Percentiles rank a stretch among this genome's conserved stretches.
Evolutionary conservation across 2,888 invertebrate species (phyloP).

Genomic region (Arctia plantaginis): DNA sequence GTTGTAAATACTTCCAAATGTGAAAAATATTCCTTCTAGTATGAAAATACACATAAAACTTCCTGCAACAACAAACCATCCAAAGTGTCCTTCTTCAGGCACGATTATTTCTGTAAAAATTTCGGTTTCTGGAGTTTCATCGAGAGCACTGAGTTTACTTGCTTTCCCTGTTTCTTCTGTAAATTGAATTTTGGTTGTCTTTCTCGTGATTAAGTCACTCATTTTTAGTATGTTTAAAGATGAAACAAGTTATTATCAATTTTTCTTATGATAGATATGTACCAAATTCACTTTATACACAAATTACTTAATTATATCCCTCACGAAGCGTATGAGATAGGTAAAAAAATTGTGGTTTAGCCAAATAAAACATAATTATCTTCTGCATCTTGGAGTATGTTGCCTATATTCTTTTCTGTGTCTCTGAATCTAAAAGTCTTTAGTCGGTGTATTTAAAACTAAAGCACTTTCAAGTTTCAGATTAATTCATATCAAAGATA

Average conservation of each 20-base stretch:
- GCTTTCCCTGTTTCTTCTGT: neutral
- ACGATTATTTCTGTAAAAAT: slow-evolving; percentile 77
- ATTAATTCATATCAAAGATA: neutral
- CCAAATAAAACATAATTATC: neutral
- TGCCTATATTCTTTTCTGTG: neutral
- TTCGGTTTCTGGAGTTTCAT: slow-evolving; percentile 66
- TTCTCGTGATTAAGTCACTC: neutral
- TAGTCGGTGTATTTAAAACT: neutral
- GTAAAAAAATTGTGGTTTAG: too few species aligned
- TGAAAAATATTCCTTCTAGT: slow-evolving; percentile 72
- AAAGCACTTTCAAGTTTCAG: neutral
- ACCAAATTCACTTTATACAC: neutral
- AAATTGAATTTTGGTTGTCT: slow-evolving; percentile 1
- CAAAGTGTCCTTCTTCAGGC: slow-evolving; percentile 80
- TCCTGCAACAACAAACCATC: slow-evolving; percentile 75
- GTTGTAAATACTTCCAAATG: slow-evolving; percentile 72
- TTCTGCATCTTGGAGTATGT: neutral
- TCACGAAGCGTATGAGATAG: neutral
- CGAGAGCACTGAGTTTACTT: neutral
- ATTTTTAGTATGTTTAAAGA: neutral
- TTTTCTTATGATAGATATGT: neutral
- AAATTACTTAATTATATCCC: neutral
- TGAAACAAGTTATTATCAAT: neutral
- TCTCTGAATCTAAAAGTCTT: neutral
- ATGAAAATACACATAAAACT: slow-evolving; percentile 68